Conservation (phyloP, 2,797 vertebrate species). For the Gallinago stenura region DNA sequence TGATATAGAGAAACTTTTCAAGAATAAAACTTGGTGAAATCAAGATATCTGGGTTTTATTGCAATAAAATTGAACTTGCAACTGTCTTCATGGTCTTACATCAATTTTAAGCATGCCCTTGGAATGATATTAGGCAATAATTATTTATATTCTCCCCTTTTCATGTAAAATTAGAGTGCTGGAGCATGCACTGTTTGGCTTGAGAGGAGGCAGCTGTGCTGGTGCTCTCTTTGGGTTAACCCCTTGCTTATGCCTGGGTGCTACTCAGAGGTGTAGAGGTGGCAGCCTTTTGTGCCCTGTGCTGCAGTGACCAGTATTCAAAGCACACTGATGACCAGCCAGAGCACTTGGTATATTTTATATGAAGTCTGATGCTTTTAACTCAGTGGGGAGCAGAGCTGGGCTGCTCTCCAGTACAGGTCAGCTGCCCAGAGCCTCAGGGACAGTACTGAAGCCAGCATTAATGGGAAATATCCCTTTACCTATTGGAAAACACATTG, state of each 20-base stretch:
- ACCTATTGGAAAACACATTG: background rate
- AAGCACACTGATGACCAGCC: background rate
- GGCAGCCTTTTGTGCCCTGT: background rate
- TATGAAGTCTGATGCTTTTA: background rate
- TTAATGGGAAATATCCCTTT: background rate
- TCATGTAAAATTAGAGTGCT: background rate
- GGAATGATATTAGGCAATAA: background rate
- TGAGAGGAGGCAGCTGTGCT: background rate
- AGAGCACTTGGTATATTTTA: background rate
- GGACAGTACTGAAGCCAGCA: background rate
- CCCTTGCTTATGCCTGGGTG: fast-evolving
- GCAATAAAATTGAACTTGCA: background rate
- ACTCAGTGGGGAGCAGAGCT: background rate
- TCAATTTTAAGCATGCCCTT: background rate
- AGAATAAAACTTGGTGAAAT: background rate
- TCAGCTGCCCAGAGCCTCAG: background rate
- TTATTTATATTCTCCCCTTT: background rate
- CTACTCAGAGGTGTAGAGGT: background rate
- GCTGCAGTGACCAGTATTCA: background rate
- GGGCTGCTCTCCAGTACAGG: background rate
- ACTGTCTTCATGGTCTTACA: background rate
- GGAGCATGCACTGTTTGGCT: background rate
- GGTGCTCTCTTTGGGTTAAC: background rate
- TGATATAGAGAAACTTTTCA: background rate
- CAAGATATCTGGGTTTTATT: background rate